phyloP scores from a whole-genome alignment of 2,888 invertebrate genomes.

The Agrochola circellaris region DNA sequence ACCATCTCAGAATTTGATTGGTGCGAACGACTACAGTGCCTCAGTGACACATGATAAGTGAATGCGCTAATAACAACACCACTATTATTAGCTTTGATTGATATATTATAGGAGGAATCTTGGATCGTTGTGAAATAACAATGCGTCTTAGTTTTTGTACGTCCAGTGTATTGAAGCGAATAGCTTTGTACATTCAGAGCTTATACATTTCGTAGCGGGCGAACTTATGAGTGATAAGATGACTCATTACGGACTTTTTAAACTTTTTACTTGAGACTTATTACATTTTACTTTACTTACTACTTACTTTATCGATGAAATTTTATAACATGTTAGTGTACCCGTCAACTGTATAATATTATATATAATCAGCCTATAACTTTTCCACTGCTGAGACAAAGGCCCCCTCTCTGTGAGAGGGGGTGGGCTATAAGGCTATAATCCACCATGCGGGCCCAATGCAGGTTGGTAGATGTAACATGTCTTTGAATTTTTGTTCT shows the following conservation, averaged over 20 bases:
- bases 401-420: too few relatives aligned
- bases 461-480: too few relatives aligned
- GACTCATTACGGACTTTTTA: slow-evolving; percentile 9
- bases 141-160: slow-evolving; percentile 55
- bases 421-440: too few relatives aligned
- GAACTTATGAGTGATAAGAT: slow-evolving; percentile 25
- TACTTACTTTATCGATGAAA: slow-evolving; percentile 29
- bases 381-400: too few relatives aligned
- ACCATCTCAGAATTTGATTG: slow-evolving; percentile 77
- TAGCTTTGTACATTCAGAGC: slow-evolving; percentile 44
- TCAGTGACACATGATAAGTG: slow-evolving; percentile 78
- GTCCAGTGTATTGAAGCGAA: slow-evolving; percentile 31
- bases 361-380: too few relatives aligned
- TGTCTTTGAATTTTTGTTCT: too few relatives aligned
- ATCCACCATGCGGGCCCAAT: too few relatives aligned
- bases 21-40: slow-evolving; percentile 70
- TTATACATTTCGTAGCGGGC: slow-evolving; percentile 30
- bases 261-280: slow-evolving; percentile 26
- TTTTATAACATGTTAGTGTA: not conserved
- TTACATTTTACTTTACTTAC: too few relatives aligned
- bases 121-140: slow-evolving; percentile 60
- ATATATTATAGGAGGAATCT: slow-evolving; percentile 61
- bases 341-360: not conserved
- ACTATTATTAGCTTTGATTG: slow-evolving; percentile 72
- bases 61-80: slow-evolving; percentile 77